phyloP scores from a whole-genome alignment of 2,113 vertebrate genomes.

The Nipponia nippon region DNA sequence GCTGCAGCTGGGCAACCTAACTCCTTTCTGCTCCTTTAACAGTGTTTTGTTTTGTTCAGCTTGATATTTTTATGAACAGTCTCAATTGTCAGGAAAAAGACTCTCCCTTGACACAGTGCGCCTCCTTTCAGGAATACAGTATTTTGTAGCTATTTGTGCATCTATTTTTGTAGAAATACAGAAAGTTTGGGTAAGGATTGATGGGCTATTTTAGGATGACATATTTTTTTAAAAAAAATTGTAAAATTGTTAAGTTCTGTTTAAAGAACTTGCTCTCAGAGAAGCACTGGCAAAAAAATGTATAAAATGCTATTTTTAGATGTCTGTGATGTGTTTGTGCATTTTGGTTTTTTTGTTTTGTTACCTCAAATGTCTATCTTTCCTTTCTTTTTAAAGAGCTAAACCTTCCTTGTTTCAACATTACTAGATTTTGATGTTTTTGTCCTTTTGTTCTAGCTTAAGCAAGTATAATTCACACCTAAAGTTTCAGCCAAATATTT shows the following conservation, averaged over 20 bases:
- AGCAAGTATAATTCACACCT: constrained; percentile 2
- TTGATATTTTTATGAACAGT: constrained; percentile 52
- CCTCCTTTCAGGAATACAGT: constrained; percentile 73
- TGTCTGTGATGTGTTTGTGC: constrained; percentile 68
- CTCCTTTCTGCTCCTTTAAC: constrained; percentile 62
- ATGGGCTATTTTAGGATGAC: constrained; percentile 75
- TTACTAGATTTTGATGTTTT: constrained; percentile 53
- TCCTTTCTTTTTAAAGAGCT: constrained; percentile 38
- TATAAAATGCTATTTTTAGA: constrained; percentile 73
- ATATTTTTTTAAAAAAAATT: constrained; percentile 73
- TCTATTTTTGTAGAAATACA: constrained; percentile 82
- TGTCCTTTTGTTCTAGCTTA: constrained; percentile 41
- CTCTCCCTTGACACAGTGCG: constrained; percentile 58
- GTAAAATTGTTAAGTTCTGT: constrained; percentile 87
- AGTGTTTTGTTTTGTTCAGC: constrained; percentile 59
- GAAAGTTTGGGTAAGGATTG: constrained; percentile 72
- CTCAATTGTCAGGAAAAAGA: constrained; percentile 63
- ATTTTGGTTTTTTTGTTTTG: constrained; percentile 58
- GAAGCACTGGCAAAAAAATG: constrained; percentile 80
- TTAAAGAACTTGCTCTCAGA: constrained; percentile 89
- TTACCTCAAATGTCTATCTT: constrained; percentile 70
- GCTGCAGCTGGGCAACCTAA: constrained; percentile 64
- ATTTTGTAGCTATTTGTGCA: constrained; percentile 74
- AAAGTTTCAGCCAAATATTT: constrained; percentile 41
- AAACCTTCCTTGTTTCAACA: constrained; percentile 29